phyloP scores from a whole-genome alignment of 2,797 vertebrate species.

The Mastacembelus armatus region DNA sequence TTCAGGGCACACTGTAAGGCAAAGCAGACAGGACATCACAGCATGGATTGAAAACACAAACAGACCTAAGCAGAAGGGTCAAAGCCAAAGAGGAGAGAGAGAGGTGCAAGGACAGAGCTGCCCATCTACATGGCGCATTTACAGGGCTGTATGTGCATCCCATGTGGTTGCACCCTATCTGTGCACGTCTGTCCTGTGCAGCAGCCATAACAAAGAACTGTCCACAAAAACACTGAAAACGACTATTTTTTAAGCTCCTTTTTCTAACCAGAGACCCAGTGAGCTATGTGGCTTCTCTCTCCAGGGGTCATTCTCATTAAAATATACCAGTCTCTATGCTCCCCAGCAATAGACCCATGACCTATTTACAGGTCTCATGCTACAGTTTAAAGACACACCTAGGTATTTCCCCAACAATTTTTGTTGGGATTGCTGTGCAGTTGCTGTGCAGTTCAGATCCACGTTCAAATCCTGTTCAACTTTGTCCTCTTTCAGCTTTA shows the following conservation, averaged over 20 bases:
- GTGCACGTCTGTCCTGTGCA: conserved; percentile 11
- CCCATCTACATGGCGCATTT: conserved; percentile 52
- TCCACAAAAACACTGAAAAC: not conserved
- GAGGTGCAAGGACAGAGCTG: conserved; percentile 54
- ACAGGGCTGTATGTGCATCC: no score
- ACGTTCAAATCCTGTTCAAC: no score
- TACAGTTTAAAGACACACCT: not conserved
- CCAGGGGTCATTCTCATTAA: conserved; percentile 23
- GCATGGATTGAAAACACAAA: conserved; percentile 15
- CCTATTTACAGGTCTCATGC: conserved; percentile 24
- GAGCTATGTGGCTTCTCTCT: not conserved
- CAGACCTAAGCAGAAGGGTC: conserved; percentile 54
- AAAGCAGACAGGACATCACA: conserved; percentile 63
- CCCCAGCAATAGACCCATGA: conserved; percentile 20
- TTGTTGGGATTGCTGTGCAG: no score
- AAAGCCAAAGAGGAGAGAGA: conserved; percentile 65
- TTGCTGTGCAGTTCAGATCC: no score
- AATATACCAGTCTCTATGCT: conserved; percentile 9
- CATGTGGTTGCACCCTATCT: not conserved
- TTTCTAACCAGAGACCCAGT: not conserved
- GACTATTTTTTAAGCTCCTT: no score
- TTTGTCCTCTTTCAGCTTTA: no score
- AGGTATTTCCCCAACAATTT: not conserved
- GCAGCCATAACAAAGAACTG: conserved; percentile 2
- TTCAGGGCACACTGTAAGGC: conserved; percentile 67